Evolutionary conservation across 1,140 invertebrate genomes (phyloP).

Genomic region (Drosophila erecta): DNA sequence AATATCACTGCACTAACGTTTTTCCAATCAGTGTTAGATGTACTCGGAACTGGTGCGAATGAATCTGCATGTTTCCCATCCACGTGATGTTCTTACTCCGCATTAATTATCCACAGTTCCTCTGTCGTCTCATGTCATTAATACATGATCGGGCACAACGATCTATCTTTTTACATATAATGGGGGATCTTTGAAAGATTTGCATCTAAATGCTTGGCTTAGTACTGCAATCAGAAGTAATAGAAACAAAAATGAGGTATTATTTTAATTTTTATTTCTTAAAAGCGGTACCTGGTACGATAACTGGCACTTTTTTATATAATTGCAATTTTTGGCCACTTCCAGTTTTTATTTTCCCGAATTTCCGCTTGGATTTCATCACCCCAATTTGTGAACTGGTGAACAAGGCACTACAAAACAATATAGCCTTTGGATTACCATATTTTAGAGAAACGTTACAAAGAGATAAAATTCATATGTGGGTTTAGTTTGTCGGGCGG

Average conservation of each 20-base stretch:
- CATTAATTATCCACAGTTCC: slow-evolving; percentile 13
- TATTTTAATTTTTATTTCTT: neutral
- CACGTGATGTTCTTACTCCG: slow-evolving; percentile 3
- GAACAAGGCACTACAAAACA: slow-evolving; percentile 5
- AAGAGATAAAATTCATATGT: slow-evolving; percentile 24
- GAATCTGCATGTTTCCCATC: slow-evolving; percentile 27
- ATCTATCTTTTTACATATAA: neutral
- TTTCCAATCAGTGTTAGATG: slow-evolving; percentile 38
- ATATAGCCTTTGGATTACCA: slow-evolving; percentile 20
- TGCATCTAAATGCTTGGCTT: neutral
- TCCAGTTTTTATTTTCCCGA: neutral
- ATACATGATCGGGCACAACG: neutral
- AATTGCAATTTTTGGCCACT: neutral
- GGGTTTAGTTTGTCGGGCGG: slow-evolving; percentile 25
- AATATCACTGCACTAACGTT: slow-evolving; percentile 44
- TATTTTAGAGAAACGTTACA: slow-evolving; percentile 19
- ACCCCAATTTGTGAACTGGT: slow-evolving; percentile 15
- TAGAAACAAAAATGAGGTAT: neutral
- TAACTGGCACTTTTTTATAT: neutral
- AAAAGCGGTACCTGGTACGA: no score
- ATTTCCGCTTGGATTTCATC: slow-evolving; percentile 6
- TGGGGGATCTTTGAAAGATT: neutral
- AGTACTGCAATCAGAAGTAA: neutral
- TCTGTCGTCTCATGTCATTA: neutral
- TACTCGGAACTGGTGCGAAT: slow-evolving; percentile 32